A percentile compares a stretch with the other conserved stretches of the same genome.
Evolutionary conservation across 2,888 invertebrate species (phyloP).

Genomic region (Eupithecia pulchellata): DNA sequence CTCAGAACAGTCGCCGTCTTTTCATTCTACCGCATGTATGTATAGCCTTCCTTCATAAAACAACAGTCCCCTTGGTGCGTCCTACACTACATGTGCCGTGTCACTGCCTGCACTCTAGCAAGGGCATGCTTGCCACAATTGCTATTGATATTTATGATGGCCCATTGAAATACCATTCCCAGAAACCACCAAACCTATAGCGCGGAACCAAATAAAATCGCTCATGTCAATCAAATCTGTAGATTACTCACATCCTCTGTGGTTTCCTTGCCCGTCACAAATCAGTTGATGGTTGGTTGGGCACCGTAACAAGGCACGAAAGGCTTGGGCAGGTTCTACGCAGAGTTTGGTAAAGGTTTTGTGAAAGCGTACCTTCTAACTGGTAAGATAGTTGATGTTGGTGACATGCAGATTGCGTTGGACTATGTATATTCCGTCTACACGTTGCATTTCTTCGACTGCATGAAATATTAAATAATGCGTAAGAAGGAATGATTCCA

Average conservation of each 20-base stretch:
- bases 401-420: neutral
- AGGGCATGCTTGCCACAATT: neutral
- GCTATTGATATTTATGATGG: neutral
- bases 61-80: neutral
- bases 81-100: neutral
- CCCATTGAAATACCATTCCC: conserved; percentile 1
- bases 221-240: conserved; percentile 40
- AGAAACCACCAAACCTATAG: conserved; percentile 8
- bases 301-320: conserved; percentile 38
- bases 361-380: conserved; percentile 1
- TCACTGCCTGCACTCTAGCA: neutral
- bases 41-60: too few relatives aligned
- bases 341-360: conserved; percentile 3
- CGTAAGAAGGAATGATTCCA: too few relatives aligned
- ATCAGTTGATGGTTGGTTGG: conserved; percentile 47
- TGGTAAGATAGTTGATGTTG: neutral
- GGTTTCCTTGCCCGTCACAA: conserved; percentile 42
- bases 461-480: too few relatives aligned
- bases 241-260: conserved; percentile 44
- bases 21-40: too few relatives aligned
- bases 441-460: neutral
- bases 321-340: conserved; percentile 38
- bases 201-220: conserved; percentile 19
- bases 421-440: neutral
- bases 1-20: too few relatives aligned